Conservation (phyloP, 2,888 invertebrate genomes). For the Marronus borbonicus region DNA sequence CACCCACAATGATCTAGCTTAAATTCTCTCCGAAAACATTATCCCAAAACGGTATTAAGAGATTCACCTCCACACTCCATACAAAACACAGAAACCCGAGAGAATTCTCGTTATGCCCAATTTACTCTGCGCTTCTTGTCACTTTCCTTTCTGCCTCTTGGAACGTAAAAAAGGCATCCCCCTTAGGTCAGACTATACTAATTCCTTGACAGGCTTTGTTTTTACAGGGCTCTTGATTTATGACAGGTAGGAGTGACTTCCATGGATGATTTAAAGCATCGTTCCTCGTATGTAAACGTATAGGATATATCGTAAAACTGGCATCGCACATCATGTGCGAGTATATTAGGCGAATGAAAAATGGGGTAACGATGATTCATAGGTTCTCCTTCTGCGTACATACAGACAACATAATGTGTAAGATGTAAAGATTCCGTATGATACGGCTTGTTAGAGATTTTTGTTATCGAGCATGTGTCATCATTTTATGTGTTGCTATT, state of each 20-base stretch:
- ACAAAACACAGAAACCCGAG: conserved; percentile 6
- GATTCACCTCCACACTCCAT: conserved; percentile 19
- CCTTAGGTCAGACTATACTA: conserved; percentile 2
- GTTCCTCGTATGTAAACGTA: neutral
- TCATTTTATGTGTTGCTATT: neutral
- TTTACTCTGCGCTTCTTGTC: conserved; percentile 31
- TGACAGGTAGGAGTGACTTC: conserved; percentile 42
- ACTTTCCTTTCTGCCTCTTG: neutral
- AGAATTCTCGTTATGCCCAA: conserved; percentile 14
- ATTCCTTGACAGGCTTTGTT: conserved; percentile 34
- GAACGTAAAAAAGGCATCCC: conserved; percentile 11
- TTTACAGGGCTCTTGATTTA: conserved; percentile 40
- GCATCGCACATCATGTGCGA: conserved; percentile 9
- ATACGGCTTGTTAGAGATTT: conserved; percentile 3
- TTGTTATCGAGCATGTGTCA: conserved; percentile 13
- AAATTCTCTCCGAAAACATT: conserved; percentile 5
- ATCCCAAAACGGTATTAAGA: conserved; percentile 17
- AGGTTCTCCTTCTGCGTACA: neutral
- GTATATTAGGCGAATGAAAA: conserved; percentile 10
- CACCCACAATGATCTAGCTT: conserved; percentile 15
- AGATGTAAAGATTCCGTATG: conserved; percentile 3
- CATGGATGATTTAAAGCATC: conserved; percentile 30
- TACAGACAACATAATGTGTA: too few species aligned
- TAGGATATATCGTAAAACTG: conserved; percentile 22
- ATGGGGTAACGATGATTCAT: conserved; percentile 37